phyloP scores from a whole-genome alignment of 2,797 vertebrate species.

The Urophycis tenuis region DNA sequence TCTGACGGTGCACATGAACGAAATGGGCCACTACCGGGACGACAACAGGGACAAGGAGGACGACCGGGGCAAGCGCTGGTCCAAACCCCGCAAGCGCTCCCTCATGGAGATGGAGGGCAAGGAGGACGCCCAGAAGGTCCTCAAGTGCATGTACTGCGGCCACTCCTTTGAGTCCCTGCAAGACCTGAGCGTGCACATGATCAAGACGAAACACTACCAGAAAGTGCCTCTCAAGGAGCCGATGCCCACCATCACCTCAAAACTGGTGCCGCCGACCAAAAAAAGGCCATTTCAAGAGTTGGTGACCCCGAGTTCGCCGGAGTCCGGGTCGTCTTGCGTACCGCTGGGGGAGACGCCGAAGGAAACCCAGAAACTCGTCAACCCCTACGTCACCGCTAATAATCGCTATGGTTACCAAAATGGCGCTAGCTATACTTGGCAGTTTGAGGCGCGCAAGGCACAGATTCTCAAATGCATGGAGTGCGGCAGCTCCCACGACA shows the following conservation, averaged over 20 bases:
- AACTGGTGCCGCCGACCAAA: slow-evolving; percentile 91
- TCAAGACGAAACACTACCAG: slow-evolving; percentile 99
- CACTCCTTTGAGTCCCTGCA: slow-evolving; percentile 98
- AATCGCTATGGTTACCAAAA: slow-evolving; percentile 99
- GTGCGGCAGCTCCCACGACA: slow-evolving; percentile 96
- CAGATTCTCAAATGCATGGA: slow-evolving; percentile 99
- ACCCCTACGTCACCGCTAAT: slow-evolving; percentile 95
- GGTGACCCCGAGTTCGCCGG: slow-evolving; percentile 86
- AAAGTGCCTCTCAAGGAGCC: slow-evolving; percentile 99
- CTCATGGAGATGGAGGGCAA: slow-evolving; percentile 98
- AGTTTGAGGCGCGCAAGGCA: slow-evolving; percentile 96
- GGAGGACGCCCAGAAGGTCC: slow-evolving; percentile 97
- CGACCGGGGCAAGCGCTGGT: slow-evolving; percentile 90
- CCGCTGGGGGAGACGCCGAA: slow-evolving; percentile 78
- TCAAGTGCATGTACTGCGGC: slow-evolving; percentile 99
- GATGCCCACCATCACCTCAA: slow-evolving; percentile 88
- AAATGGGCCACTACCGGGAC: slow-evolving; percentile 95
- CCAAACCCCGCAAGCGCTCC: slow-evolving; percentile 92
- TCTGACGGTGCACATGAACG: slow-evolving; percentile 97
- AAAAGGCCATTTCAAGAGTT: slow-evolving; percentile 91
- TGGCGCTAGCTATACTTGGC: slow-evolving; percentile 98
- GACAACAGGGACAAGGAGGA: slow-evolving; percentile 93
- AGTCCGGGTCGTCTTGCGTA: slow-evolving; percentile 73
- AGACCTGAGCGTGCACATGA: slow-evolving; percentile 99
- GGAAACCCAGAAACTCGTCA: slow-evolving; percentile 83